Evolutionary conservation across 2,888 invertebrate genomes (phyloP).

Genomic region (Hypselothyrea guttata): DNA sequence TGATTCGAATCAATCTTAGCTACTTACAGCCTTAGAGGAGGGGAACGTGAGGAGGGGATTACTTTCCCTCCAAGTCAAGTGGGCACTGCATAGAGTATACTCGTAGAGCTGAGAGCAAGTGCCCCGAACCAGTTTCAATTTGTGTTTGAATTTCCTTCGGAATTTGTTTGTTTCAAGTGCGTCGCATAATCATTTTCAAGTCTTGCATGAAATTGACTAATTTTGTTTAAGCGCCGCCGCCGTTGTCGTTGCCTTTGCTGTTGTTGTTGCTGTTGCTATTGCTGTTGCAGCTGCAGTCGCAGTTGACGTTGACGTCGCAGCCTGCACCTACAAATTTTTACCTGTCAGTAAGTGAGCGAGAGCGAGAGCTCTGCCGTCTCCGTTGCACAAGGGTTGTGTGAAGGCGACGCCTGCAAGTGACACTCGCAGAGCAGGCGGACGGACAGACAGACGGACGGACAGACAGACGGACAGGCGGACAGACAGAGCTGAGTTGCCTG

Average conservation of each 20-base stretch:
- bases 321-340: slow-evolving; percentile 75
- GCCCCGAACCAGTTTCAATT: slow-evolving; percentile 61
- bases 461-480: slow-evolving; percentile 8
- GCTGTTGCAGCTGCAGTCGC: slow-evolving; percentile 26
- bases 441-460: slow-evolving; percentile 14
- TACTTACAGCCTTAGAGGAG: neutral
- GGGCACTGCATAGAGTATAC: no score
- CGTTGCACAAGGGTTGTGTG: slow-evolving; percentile 39
- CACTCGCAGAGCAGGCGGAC: slow-evolving; percentile 38
- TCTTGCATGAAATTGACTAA: slow-evolving; percentile 78
- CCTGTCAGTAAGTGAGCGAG: slow-evolving; percentile 51
- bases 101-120: slow-evolving; percentile 33
- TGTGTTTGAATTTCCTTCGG: neutral
- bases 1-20: slow-evolving; percentile 5
- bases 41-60: slow-evolving; percentile 64
- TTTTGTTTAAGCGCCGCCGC: slow-evolving; percentile 52
- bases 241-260: no score
- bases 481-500: slow-evolving; percentile 30
- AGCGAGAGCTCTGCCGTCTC: neutral
- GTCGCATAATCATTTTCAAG: slow-evolving; percentile 40
- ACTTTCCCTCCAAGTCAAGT: slow-evolving; percentile 33
- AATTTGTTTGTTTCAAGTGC: slow-evolving; percentile 40
- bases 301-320: slow-evolving; percentile 37
- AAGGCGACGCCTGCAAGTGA: slow-evolving; percentile 68
- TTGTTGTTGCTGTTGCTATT: neutral